phyloP scores from a whole-genome alignment of 2,888 invertebrate species.

The Lissocephala sabroskyi region DNA sequence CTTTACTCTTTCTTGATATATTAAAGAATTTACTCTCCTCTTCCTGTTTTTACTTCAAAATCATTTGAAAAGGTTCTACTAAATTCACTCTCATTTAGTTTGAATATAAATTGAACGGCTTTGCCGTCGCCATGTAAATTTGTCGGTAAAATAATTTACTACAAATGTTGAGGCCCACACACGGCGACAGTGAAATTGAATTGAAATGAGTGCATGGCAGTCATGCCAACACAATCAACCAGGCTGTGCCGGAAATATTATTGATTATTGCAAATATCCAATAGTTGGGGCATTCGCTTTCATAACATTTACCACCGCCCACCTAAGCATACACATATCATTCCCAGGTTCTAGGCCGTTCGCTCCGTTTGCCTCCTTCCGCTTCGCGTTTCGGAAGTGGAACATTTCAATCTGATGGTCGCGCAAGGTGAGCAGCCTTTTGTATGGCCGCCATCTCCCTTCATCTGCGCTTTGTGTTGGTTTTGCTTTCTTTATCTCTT shows the following conservation, averaged over 20 bases:
- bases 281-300: too few species aligned
- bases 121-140: conserved; percentile 40
- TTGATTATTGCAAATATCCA: conserved; percentile 48
- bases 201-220: conserved; percentile 10
- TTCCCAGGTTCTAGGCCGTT: not conserved
- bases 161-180: conserved; percentile 8
- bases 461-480: not conserved
- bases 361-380: not conserved
- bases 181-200: conserved; percentile 8
- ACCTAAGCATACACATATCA: conserved; percentile 12
- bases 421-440: too few species aligned
- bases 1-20: too few species aligned
- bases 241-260: conserved; percentile 38
- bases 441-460: not conserved
- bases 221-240: conserved; percentile 7
- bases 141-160: conserved; percentile 40
- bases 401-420: not conserved
- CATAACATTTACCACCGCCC: too few species aligned
- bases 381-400: not conserved
- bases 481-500: too few species aligned
- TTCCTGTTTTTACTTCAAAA: too few species aligned
- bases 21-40: too few species aligned
- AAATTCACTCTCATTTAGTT: conserved; percentile 16
- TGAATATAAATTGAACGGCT: conserved; percentile 15
- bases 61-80: too few species aligned